Conservation (phyloP, 1,140 invertebrate genomes). For the Drosophila arizonae region DNA sequence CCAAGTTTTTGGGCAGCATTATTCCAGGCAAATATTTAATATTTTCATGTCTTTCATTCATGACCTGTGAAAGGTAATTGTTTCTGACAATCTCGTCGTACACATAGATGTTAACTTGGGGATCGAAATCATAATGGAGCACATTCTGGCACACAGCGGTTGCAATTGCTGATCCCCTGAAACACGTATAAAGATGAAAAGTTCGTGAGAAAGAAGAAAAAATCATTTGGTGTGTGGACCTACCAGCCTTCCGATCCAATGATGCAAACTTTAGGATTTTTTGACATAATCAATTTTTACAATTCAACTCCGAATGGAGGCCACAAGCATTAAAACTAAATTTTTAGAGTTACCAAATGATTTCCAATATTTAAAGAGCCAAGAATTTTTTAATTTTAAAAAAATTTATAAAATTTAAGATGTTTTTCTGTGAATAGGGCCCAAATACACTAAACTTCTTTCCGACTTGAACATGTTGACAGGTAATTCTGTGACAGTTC, state of each 20-base stretch:
- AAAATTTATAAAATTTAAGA: constrained; percentile 8
- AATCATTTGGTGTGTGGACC: constrained; percentile 7
- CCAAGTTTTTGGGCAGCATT: constrained; percentile 53
- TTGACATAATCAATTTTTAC: constrained; percentile 35
- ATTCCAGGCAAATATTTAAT: constrained; percentile 69
- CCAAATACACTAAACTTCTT: constrained; percentile 8
- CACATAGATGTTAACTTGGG: constrained; percentile 60
- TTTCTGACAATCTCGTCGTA: constrained; percentile 51
- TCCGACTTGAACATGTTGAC: not conserved
- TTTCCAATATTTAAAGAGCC: not conserved
- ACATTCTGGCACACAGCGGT: constrained; percentile 60
- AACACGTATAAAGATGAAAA: not conserved
- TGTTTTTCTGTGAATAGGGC: not conserved
- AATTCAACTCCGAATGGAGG: constrained; percentile 27
- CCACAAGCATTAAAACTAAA: constrained; percentile 11
- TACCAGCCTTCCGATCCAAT: constrained; percentile 68
- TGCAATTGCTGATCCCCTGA: constrained; percentile 66
- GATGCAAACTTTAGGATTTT: constrained; percentile 61
- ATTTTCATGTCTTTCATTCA: constrained; percentile 64
- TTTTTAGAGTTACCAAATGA: not conserved
- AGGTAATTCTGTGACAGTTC: constrained; percentile 38
- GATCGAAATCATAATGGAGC: constrained; percentile 31
- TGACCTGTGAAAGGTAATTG: constrained; percentile 54
- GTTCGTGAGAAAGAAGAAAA: not conserved
- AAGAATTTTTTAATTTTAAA: constrained; percentile 28